These are phyloP conservation scores for Euglossa dilemma DNA, from an alignment of 1,140 invertebrate genomes.

Conservation along the genomic window DNA sequence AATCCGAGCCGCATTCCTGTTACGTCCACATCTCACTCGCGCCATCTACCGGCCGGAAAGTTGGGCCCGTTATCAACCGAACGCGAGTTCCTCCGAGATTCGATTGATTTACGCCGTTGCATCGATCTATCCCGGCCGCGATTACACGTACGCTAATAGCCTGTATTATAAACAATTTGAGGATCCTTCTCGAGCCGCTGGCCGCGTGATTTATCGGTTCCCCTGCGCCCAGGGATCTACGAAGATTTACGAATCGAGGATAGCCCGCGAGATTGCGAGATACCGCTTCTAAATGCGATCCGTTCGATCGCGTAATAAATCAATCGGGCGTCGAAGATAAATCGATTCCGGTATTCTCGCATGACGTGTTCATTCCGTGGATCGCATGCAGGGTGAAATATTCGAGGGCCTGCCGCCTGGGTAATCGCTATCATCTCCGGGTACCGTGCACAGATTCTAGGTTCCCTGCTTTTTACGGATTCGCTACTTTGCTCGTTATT, in stretches of 20 bases:
- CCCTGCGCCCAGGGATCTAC: no score
- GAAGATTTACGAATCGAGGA: conserved; percentile 33
- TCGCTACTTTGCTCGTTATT: background rate
- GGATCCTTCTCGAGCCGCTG: background rate
- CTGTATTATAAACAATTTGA: conserved; percentile 61
- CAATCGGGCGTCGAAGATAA: conserved; percentile 50
- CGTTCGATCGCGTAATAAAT: conserved; percentile 49
- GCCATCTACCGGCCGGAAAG: no score
- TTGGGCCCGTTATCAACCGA: background rate
- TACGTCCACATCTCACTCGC: no score
- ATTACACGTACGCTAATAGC: conserved; percentile 50
- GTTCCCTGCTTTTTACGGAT: background rate
- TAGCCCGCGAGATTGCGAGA: conserved; percentile 33
- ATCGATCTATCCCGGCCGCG: conserved; percentile 25
- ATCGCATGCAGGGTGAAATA: conserved; percentile 13
- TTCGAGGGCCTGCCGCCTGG: background rate
- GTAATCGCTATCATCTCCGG: background rate
- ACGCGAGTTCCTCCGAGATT: background rate
- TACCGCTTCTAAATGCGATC: conserved; percentile 30
- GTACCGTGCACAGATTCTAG: background rate
- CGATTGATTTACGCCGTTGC: conserved; percentile 51
- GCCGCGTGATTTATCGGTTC: conserved; percentile 21
- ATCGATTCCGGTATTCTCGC: conserved; percentile 42
- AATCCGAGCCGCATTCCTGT: no score
- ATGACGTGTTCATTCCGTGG: conserved; percentile 40